phyloP scores from a whole-genome alignment of 2,797 vertebrate species.

The Pangasius krempfi region DNA sequence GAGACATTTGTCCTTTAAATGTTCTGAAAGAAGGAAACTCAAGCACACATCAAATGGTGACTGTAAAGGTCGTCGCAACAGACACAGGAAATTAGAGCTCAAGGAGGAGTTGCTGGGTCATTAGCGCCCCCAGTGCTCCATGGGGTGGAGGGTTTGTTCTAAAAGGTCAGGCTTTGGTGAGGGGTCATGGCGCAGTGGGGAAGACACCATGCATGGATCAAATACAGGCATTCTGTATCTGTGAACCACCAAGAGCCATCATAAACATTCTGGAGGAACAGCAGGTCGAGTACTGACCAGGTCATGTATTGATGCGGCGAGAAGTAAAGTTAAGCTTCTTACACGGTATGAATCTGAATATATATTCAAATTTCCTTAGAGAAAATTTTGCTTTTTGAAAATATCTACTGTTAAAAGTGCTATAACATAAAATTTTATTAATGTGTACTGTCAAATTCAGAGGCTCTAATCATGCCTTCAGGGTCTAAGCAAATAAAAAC shows the following conservation, averaged over 20 bases:
- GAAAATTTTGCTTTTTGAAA: background rate
- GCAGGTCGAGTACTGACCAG: constrained; percentile 8
- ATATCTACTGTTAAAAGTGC: background rate
- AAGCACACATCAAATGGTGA: constrained; percentile 47
- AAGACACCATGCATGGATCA: constrained; percentile 44
- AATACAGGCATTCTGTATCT: constrained; percentile 20
- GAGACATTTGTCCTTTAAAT: constrained; percentile 42
- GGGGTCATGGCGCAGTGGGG: constrained; percentile 48
- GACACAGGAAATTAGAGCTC: constrained; percentile 45
- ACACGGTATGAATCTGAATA: background rate
- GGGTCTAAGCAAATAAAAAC: background rate
- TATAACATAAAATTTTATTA: background rate
- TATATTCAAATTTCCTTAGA: background rate
- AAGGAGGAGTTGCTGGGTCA: constrained; percentile 35
- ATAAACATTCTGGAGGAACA: constrained; percentile 43
- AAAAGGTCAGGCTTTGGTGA: constrained; percentile 56
- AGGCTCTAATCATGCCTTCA: background rate
- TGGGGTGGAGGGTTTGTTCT: constrained; percentile 43
- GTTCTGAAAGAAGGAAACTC: constrained; percentile 10
- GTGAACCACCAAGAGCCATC: background rate
- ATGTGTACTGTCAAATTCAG: background rate
- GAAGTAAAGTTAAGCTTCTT: background rate
- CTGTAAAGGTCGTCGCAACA: constrained; percentile 46
- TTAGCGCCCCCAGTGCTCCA: constrained; percentile 31
- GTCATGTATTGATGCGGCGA: too few relatives aligned